Percentiles rank a stretch among this genome's conserved stretches.
phyloP scores from a whole-genome alignment of 2,797 vertebrate species.

The Lindbergichthys nudifrons region DNA sequence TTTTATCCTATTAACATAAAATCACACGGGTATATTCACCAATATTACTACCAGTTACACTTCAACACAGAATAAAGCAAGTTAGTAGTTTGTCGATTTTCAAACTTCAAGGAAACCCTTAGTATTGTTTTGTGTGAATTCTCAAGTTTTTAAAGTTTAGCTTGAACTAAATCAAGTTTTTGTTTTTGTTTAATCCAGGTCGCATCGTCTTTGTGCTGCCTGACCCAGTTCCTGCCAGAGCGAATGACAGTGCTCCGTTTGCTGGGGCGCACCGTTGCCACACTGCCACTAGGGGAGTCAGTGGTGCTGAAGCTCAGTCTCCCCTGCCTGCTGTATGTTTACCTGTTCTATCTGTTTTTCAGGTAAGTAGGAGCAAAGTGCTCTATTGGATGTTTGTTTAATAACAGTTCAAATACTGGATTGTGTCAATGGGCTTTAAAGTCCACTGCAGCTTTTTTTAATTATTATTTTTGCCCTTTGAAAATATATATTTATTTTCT shows the following conservation, averaged over 20 bases:
- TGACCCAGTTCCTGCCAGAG: constrained; percentile 86
- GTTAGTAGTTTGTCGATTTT: not conserved
- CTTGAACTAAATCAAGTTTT: not conserved
- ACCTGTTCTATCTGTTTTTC: constrained; percentile 94
- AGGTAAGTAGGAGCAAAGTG: constrained; percentile 69
- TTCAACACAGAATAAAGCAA: not conserved
- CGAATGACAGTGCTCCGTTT: constrained; percentile 79
- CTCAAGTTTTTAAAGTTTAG: not conserved
- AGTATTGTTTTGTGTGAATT: no score
- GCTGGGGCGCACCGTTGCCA: constrained; percentile 88
- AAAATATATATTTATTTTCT: not conserved
- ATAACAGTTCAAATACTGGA: not conserved
- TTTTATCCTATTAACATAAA: not conserved
- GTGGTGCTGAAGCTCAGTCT: constrained; percentile 90
- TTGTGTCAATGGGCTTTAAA: not conserved
- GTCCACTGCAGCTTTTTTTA: not conserved
- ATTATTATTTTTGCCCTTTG: not conserved
- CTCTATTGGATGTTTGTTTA: not conserved
- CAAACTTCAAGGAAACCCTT: no score
- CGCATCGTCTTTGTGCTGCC: constrained; percentile 88
- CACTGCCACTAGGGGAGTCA: constrained; percentile 88
- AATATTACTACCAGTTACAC: not conserved
- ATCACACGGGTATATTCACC: not conserved
- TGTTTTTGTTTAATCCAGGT: constrained; percentile 65
- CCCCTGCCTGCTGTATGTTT: constrained; percentile 92